phyloP scores from a whole-genome alignment of 2,113 vertebrate genomes.

The Ceyx melanurus region DNA sequence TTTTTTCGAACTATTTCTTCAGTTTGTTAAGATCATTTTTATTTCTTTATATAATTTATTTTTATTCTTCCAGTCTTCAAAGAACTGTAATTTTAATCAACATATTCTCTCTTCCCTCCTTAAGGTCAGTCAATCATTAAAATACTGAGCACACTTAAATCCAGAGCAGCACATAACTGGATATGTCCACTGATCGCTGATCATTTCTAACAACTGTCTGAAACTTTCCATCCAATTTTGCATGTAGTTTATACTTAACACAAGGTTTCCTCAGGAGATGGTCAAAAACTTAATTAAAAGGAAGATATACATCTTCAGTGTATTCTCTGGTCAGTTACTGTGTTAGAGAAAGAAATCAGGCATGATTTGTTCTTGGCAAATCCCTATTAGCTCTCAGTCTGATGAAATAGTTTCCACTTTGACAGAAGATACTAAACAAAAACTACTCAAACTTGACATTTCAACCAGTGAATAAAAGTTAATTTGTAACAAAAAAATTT shows the following conservation, averaged over 20 bases:
- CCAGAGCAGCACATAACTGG: rapidly evolving
- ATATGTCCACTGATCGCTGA: neutral
- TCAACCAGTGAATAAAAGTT: conserved; percentile 34
- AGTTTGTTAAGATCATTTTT: neutral
- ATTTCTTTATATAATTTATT: neutral
- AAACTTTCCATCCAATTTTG: neutral
- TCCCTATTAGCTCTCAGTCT: neutral
- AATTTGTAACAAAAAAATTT: conserved; percentile 15
- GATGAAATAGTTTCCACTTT: conserved; percentile 52
- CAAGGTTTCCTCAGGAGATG: neutral
- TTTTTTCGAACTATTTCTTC: neutral
- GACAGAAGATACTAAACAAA: conserved; percentile 29
- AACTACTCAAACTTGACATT: conserved; percentile 52
- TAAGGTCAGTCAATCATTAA: neutral
- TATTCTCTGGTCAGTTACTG: neutral
- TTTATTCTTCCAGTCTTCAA: neutral
- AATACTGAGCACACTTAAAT: neutral
- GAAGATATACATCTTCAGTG: neutral
- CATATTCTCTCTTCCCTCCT: neutral
- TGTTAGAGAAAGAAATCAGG: neutral
- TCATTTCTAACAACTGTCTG: neutral
- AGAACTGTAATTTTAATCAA: neutral
- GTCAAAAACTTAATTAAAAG: neutral
- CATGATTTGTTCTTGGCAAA: conserved; percentile 5
- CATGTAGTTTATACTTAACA: neutral